Conservation (phyloP, 2,888 invertebrate species). For the Tryphoninae sp. region DNA sequence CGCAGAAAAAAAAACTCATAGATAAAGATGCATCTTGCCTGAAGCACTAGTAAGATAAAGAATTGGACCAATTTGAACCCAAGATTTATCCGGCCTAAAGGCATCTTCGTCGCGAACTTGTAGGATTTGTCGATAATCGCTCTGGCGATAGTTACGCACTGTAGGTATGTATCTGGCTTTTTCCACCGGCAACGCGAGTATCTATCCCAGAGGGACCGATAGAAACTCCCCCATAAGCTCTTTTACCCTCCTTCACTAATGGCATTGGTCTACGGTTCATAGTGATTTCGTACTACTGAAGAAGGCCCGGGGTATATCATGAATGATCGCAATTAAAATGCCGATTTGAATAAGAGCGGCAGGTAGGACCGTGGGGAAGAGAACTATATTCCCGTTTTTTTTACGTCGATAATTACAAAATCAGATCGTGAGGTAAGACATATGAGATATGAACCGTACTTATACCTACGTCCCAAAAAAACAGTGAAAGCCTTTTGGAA, state of each 20-base stretch:
- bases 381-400: slow-evolving; percentile 9
- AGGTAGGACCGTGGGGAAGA: not conserved
- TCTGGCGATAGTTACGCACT: not conserved
- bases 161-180: not conserved
- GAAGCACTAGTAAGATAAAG: not conserved
- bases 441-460: not conserved
- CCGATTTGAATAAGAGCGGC: slow-evolving; percentile 6
- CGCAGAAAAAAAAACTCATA: not conserved
- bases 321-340: slow-evolving; percentile 2
- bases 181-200: not conserved
- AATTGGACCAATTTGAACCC: not conserved
- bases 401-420: slow-evolving; percentile 40
- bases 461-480: not conserved
- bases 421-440: slow-evolving; percentile 4
- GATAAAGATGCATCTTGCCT: not conserved
- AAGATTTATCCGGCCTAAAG: not conserved
- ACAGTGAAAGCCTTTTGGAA: no score
- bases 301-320: not conserved
- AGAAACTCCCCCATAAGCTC: slow-evolving; percentile 7
- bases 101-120: not conserved
- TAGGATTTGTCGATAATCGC: not conserved
- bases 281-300: slow-evolving; percentile 1
- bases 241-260: not conserved
- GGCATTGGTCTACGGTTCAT: not conserved
- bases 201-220: slow-evolving; percentile 4